Evolutionary conservation across 2,888 invertebrate species (phyloP).

Genomic region (Digitonthophagus gazella): DNA sequence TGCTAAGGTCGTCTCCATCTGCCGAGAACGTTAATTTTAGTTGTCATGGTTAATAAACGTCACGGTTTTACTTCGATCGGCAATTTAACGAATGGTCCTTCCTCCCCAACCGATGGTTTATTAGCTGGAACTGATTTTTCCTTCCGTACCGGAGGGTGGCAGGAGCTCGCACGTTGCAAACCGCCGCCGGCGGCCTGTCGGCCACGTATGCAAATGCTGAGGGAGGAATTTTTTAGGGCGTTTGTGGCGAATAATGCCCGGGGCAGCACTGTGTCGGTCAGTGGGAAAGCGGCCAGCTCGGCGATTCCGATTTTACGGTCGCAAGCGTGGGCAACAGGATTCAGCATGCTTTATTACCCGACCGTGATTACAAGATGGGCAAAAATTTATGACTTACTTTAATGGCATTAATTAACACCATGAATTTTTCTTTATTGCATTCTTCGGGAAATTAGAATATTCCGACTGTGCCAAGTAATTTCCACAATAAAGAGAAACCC

Average conservation of each 20-base stretch:
- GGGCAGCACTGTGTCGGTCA: neutral
- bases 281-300: neutral
- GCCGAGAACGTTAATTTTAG: neutral
- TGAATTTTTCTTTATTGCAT: neutral
- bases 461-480: neutral
- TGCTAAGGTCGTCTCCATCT: slow-evolving; percentile 8
- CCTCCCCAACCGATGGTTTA: slow-evolving; percentile 4
- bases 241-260: neutral
- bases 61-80: slow-evolving; percentile 8
- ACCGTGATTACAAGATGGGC: neutral
- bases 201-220: slow-evolving; percentile 7
- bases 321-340: neutral
- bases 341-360: neutral
- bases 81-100: slow-evolving; percentile 1
- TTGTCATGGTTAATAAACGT: too few species aligned
- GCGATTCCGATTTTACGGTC: neutral
- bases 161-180: slow-evolving; percentile 1
- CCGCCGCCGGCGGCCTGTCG: neutral
- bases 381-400: neutral
- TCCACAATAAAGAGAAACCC: neutral
- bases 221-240: slow-evolving; percentile 6
- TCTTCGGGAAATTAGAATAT: neutral
- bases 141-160: slow-evolving; percentile 1
- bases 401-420: neutral
- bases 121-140: slow-evolving; percentile 12